phyloP scores from a whole-genome alignment of 2,797 vertebrate genomes.

The Hapalemur alaotrensis region DNA sequence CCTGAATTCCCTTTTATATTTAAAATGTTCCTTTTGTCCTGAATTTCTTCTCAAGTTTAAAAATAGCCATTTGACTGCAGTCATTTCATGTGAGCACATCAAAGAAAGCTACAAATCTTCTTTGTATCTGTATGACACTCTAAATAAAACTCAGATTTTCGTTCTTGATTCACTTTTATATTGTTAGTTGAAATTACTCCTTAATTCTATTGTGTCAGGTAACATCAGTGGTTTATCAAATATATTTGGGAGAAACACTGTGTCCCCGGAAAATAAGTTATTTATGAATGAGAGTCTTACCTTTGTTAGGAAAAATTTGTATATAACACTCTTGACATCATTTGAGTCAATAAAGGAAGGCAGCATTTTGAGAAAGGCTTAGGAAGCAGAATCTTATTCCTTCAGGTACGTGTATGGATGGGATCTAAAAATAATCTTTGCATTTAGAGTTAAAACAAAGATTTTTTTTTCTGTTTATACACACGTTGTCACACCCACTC shows the following conservation, averaged over 20 bases:
- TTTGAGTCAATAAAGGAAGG: background rate
- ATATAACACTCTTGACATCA: background rate
- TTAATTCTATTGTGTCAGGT: conserved; percentile 19
- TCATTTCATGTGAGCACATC: conserved; percentile 73
- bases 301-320: conserved; percentile 12
- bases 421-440: conserved; percentile 12
- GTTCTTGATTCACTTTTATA: conserved; percentile 59
- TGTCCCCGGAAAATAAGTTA: background rate
- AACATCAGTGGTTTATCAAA: background rate
- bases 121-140: conserved; percentile 61
- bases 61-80: conserved; percentile 76
- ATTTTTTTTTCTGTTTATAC: background rate
- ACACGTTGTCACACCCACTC: background rate
- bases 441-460: background rate
- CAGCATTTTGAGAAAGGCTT: background rate
- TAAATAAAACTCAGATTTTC: conserved; percentile 74
- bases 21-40: conserved; percentile 78
- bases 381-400: background rate
- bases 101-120: conserved; percentile 74
- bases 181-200: conserved; percentile 30
- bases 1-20: conserved; percentile 74
- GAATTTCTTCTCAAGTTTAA: conserved; percentile 77
- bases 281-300: background rate
- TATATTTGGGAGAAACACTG: background rate
- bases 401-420: background rate